Evolutionary conservation across 2,113 vertebrate species (phyloP).

Genomic region (Gallinago paraguaiae): DNA sequence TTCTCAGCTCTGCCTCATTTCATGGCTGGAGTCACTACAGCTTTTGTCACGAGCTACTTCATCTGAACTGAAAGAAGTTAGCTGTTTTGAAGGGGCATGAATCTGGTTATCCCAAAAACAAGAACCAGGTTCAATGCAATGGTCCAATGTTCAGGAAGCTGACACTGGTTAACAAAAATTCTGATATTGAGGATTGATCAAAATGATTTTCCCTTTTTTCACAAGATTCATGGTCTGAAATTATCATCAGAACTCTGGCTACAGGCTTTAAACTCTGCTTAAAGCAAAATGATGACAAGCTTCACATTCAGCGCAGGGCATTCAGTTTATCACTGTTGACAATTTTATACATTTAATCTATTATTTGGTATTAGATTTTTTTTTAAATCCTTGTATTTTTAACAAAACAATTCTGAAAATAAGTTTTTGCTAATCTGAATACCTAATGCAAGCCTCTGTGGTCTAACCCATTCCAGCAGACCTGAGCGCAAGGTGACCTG

Average conservation of each 20-base stretch:
- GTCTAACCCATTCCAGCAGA: background rate
- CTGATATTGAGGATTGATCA: background rate
- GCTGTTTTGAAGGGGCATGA: background rate
- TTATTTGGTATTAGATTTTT: background rate
- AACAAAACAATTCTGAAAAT: background rate
- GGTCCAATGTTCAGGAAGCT: background rate
- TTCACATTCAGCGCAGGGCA: background rate
- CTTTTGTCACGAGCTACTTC: background rate
- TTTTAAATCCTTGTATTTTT: background rate
- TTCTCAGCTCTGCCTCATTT: background rate
- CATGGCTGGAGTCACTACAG: background rate
- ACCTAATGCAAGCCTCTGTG: background rate
- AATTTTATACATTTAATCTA: background rate
- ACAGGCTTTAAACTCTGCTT: background rate
- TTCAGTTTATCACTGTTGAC: background rate
- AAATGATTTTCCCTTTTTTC: background rate
- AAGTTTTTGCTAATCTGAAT: background rate
- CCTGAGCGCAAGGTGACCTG: background rate
- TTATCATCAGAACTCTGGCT: background rate
- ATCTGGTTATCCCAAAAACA: background rate
- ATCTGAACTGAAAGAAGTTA: background rate
- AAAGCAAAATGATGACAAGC: background rate
- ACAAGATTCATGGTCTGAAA: background rate
- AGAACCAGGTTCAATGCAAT: background rate
- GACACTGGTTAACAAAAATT: background rate